These are phyloP conservation scores for Ophiothrix spiculata DNA, from an alignment of 35 echinoderm and acorn worm genomes.

Conservation along the genomic window DNA sequence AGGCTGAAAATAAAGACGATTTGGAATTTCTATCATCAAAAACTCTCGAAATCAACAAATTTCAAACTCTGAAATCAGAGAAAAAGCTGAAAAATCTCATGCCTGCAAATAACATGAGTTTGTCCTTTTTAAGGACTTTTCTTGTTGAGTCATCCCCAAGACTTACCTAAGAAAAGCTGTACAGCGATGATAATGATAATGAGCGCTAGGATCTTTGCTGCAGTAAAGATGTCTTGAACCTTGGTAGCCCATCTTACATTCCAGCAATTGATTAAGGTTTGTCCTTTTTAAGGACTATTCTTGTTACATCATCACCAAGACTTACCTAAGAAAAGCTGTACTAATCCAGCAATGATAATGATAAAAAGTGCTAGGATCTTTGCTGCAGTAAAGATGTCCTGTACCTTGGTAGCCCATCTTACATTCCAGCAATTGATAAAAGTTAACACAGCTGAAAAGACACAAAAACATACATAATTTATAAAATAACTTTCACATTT, in stretches of 20 bases:
- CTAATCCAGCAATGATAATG: conserved; percentile 74
- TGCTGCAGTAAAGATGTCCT: conserved; percentile 83
- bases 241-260: conserved; percentile 81
- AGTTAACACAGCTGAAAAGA: conserved; percentile 62
- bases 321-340: conserved; percentile 74
- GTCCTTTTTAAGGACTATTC: too few relatives aligned
- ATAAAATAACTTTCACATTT: not conserved
- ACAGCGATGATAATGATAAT: conserved; percentile 77
- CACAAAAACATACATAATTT: conserved; percentile 4
- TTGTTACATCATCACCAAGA: too few relatives aligned
- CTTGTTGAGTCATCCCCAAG: not conserved
- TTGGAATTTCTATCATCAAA: too few relatives aligned
- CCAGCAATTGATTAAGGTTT: conserved; percentile 71
- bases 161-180: conserved; percentile 73
- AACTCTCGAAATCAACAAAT: too few relatives aligned
- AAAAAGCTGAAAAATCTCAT: too few relatives aligned
- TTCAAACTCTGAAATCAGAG: too few relatives aligned
- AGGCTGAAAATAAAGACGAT: too few relatives aligned
- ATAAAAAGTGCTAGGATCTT: conserved; percentile 83
- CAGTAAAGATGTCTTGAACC: conserved; percentile 86
- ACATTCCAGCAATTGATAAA: conserved; percentile 81
- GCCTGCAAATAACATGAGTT: too few relatives aligned
- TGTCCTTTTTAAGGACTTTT: too few relatives aligned
- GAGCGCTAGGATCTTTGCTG: conserved; percentile 75
- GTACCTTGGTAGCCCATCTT: conserved; percentile 76